Percentiles rank a stretch among this genome's conserved stretches.
These are phyloP conservation scores for Metaphire vulgaris DNA, from an alignment of 1,140 invertebrate genomes.

Conservation along the genomic window DNA sequence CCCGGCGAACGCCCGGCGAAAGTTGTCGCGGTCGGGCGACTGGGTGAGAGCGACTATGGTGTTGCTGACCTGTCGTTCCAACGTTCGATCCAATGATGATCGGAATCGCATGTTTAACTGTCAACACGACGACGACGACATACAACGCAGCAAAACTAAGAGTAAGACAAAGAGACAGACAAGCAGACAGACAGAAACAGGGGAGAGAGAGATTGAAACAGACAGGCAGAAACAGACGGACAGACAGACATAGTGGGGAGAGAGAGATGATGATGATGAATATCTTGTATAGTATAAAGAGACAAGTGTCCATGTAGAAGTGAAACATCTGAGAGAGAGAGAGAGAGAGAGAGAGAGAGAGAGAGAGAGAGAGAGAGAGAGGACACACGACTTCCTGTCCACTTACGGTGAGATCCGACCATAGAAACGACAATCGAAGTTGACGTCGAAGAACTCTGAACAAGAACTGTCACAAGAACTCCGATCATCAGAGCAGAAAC, in stretches of 20 bases:
- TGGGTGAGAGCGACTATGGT: conserved; percentile 55
- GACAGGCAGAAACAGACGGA: no score
- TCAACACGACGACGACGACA: conserved; percentile 44
- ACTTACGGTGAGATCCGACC: conserved; percentile 56
- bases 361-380: no score
- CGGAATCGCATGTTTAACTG: conserved; percentile 56
- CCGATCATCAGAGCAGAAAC: conserved; percentile 59
- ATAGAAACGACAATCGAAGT: conserved; percentile 61
- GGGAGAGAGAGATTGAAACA: no score
- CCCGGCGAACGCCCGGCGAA: conserved; percentile 57
- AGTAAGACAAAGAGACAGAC: neutral
- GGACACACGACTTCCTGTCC: neutral
- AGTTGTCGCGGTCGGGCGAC: conserved; percentile 51
- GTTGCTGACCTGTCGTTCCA: conserved; percentile 57
- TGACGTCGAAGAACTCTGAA: conserved; percentile 60
- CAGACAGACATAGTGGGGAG: no score
- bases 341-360: no score
- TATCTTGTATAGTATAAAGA: neutral
- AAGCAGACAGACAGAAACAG: no score
- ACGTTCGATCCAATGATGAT: conserved; percentile 59
- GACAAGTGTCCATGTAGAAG: neutral
- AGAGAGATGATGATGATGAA: no score
- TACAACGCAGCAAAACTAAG: neutral
- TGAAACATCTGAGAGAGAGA: no score
- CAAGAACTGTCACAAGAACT: conserved; percentile 59